A percentile compares a stretch with the other conserved stretches of the same genome.
Conservation (phyloP, 1,140 invertebrate genomes). For the Himalopsyche phryganea region DNA sequence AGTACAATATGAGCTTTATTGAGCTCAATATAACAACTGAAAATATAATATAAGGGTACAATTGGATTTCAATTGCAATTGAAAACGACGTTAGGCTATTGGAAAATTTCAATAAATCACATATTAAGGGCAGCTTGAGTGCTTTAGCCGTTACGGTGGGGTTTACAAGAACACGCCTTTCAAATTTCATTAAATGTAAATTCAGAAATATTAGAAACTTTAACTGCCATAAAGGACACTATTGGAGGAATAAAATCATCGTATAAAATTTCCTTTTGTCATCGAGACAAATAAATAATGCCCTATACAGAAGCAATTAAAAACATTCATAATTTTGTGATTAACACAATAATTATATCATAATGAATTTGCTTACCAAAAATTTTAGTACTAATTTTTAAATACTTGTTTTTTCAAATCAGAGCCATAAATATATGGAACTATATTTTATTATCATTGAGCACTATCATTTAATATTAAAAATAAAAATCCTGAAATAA, state of each 20-base stretch:
- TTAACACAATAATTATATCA: too few relatives aligned
- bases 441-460: too few relatives aligned
- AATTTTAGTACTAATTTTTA: too few relatives aligned
- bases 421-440: too few relatives aligned
- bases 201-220: slow-evolving; percentile 14
- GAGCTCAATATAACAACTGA: too few relatives aligned
- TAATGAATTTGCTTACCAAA: too few relatives aligned
- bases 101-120: slow-evolving; percentile 26
- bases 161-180: slow-evolving; percentile 23
- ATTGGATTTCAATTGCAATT: slow-evolving; percentile 24
- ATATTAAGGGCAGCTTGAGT: slow-evolving; percentile 20
- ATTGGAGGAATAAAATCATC: background rate
- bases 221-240: background rate
- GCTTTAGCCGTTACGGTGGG: slow-evolving; percentile 4
- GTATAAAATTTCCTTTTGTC: background rate
- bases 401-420: too few relatives aligned
- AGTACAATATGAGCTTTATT: background rate
- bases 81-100: slow-evolving; percentile 15
- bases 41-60: slow-evolving; percentile 10
- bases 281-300: too few relatives aligned
- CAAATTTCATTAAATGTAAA: slow-evolving; percentile 35
- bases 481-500: too few relatives aligned
- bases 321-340: too few relatives aligned
- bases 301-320: too few relatives aligned
- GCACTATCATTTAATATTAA: too few relatives aligned